These are phyloP conservation scores for Cuculus canorus DNA, from an alignment of 2,797 vertebrate genomes.

Conservation along the genomic window DNA sequence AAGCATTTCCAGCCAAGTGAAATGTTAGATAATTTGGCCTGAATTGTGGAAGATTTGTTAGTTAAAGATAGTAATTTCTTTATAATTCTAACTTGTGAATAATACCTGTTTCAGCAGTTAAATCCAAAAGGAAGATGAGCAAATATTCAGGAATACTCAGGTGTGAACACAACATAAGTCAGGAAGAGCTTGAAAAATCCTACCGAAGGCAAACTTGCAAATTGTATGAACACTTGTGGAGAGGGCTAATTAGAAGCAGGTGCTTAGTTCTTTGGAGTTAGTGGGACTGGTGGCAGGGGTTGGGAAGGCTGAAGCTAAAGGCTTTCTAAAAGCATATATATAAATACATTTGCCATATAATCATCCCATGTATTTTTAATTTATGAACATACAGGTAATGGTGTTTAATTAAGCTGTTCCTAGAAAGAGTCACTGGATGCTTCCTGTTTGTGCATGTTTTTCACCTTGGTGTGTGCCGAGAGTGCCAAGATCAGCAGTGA, in stretches of 20 bases:
- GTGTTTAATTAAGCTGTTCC: neutral
- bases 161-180: neutral
- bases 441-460: neutral
- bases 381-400: rapidly evolving
- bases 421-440: neutral
- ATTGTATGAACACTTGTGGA: neutral
- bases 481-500: neutral
- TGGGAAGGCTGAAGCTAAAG: neutral
- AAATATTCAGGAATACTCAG: neutral
- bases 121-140: neutral
- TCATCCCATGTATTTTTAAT: neutral
- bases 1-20: neutral
- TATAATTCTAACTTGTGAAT: neutral
- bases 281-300: neutral
- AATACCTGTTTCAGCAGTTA: neutral
- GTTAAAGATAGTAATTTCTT: neutral
- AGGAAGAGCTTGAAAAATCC: neutral
- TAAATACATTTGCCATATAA: neutral
- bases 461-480: neutral
- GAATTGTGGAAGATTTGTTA: neutral
- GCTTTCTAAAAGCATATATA: neutral
- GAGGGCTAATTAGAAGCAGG: neutral
- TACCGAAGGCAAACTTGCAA: neutral
- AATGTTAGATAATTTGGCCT: neutral
- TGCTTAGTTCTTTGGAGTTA: neutral